Evolutionary conservation across 2,113 vertebrate genomes (phyloP).

Genomic region (Charadrius vociferus): DNA sequence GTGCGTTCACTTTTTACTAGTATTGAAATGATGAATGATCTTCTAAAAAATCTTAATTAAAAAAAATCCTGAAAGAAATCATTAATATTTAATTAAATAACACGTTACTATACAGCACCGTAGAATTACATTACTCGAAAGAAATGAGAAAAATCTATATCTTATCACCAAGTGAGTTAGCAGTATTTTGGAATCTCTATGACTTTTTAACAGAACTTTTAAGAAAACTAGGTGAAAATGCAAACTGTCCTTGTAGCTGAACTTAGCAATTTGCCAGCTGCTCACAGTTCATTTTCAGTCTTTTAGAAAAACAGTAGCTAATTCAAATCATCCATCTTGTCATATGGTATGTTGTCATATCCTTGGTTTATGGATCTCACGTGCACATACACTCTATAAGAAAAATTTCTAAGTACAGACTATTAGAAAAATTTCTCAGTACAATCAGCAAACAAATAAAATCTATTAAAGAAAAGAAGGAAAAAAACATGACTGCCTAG

Average conservation of each 20-base stretch:
- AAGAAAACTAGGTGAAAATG: not conserved
- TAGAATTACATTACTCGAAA: not conserved
- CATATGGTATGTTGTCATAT: not conserved
- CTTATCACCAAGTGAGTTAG: not conserved
- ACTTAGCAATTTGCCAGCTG: not conserved
- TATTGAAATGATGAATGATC: not conserved
- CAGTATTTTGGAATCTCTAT: not conserved
- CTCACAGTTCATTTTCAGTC: not conserved
- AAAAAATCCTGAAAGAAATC: not conserved
- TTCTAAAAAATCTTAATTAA: not conserved
- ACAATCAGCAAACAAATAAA: not conserved
- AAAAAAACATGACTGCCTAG: accelerated
- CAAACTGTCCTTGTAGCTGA: not conserved
- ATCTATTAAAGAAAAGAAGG: not conserved
- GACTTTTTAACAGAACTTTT: not conserved
- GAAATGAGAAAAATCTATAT: not conserved
- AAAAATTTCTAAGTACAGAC: not conserved
- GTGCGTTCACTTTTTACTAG: not conserved
- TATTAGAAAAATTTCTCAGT: not conserved
- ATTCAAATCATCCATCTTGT: not conserved
- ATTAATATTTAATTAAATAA: not conserved
- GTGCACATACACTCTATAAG: not conserved
- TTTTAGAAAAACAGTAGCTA: not conserved
- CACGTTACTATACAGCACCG: not conserved
- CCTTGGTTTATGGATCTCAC: not conserved